A percentile compares a stretch with the other conserved stretches of the same genome.
Conservation (phyloP, 2,888 invertebrate species). For the Ashinkailepas kermadecensis region DNA sequence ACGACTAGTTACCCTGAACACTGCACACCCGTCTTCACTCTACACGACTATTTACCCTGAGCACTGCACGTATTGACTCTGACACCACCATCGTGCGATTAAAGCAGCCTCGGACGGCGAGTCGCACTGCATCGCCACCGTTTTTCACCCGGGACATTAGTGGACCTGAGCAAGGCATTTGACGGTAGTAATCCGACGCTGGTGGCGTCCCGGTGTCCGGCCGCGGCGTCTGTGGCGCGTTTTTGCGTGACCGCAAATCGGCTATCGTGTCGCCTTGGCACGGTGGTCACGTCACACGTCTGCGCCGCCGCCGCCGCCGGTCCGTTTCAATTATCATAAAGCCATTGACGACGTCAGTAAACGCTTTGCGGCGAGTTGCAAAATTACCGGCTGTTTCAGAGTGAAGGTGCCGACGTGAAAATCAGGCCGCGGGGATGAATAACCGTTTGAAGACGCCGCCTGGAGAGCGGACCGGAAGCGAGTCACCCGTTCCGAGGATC, state of each 20-base stretch:
- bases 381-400: neutral
- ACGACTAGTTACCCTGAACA: too few relatives aligned
- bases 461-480: neutral
- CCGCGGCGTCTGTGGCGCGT: neutral
- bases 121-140: neutral
- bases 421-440: neutral
- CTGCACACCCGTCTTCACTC: too few relatives aligned
- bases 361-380: neutral
- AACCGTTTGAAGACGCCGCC: neutral
- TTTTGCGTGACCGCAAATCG: constrained; percentile 16
- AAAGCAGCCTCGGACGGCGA: neutral
- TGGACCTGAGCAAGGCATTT: neutral
- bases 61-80: too few relatives aligned
- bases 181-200: neutral
- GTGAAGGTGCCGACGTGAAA: neutral
- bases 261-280: neutral
- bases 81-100: too few relatives aligned
- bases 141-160: neutral
- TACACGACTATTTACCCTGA: too few relatives aligned
- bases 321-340: constrained; percentile 8
- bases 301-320: neutral
- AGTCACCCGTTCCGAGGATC: too few relatives aligned
- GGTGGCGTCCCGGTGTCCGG: neutral
- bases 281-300: neutral
- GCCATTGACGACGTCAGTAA: constrained; percentile 8